These are phyloP conservation scores for Chromobotia macracanthus DNA, from an alignment of 2,797 vertebrate species.

Conservation along the genomic window DNA sequence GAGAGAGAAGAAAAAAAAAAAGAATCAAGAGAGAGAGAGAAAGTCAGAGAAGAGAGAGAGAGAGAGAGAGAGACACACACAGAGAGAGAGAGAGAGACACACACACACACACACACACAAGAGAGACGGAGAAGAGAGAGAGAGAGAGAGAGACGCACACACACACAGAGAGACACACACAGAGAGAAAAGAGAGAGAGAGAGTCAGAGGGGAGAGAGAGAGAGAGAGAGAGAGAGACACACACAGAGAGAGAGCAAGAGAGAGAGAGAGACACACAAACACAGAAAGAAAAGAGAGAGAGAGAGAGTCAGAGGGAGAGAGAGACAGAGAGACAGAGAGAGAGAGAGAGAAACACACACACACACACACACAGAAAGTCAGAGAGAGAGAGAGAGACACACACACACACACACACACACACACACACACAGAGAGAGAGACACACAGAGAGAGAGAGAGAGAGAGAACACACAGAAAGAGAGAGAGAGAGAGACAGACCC, in stretches of 20 bases:
- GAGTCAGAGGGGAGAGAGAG: constrained; percentile 60
- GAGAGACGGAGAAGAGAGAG: constrained; percentile 60
- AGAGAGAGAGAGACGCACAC: constrained; percentile 60
- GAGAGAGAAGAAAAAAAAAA: too few relatives aligned
- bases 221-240: constrained; percentile 64
- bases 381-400: constrained; percentile 59
- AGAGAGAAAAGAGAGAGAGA: constrained; percentile 63
- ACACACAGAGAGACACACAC: constrained; percentile 62
- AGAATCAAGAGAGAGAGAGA: constrained; percentile 60
- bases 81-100: constrained; percentile 63
- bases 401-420: too few relatives aligned
- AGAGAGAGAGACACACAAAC: constrained; percentile 58
- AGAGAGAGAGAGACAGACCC: too few relatives aligned
- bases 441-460: constrained; percentile 60
- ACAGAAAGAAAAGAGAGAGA: too few relatives aligned
- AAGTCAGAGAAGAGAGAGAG: constrained; percentile 64
- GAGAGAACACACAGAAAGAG: constrained; percentile 64
- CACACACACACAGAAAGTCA: too few relatives aligned
- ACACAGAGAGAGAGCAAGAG: constrained; percentile 62
- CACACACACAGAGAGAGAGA: constrained; percentile 63
- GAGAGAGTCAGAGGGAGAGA: constrained; percentile 62
- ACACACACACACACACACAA: too few relatives aligned
- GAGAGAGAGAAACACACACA: too few relatives aligned
- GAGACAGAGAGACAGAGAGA: constrained; percentile 63
- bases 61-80: constrained; percentile 63